Percentiles rank a stretch among this genome's conserved stretches.
Conservation (phyloP, 2,888 invertebrate species). For the Xestia xanthographa region DNA sequence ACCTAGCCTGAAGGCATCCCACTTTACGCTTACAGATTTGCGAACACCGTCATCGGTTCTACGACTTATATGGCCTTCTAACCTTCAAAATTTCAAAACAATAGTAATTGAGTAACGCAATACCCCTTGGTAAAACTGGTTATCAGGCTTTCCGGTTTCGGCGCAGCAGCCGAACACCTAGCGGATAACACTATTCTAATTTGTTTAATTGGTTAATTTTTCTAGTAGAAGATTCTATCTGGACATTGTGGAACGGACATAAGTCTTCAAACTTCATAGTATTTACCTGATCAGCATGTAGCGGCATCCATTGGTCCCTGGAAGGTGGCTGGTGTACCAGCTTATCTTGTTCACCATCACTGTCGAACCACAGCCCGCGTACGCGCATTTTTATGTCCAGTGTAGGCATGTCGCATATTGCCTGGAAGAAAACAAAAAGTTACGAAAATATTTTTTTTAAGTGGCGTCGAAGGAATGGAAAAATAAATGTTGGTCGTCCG, state of each 20-base stretch:
- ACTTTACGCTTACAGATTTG: background rate
- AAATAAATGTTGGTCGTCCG: background rate
- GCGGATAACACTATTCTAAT: background rate
- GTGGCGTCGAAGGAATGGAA: background rate
- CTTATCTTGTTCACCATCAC: conserved; percentile 83
- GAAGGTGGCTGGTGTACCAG: conserved; percentile 78
- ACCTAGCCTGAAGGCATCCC: background rate
- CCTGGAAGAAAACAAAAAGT: conserved; percentile 77
- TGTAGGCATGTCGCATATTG: conserved; percentile 92
- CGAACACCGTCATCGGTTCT: too few relatives aligned
- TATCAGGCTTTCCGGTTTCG: too few relatives aligned
- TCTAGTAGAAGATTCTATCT: background rate
- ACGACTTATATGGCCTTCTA: too few relatives aligned
- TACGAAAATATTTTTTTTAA: background rate
- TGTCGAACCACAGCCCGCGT: conserved; percentile 89
- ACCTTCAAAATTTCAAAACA: background rate
- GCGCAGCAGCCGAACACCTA: background rate
- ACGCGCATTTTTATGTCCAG: conserved; percentile 90
- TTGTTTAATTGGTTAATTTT: background rate
- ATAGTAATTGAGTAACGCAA: background rate
- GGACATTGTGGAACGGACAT: background rate
- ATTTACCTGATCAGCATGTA: conserved; percentile 92
- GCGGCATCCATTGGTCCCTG: conserved; percentile 89
- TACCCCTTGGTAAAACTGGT: background rate
- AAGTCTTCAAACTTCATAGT: background rate